Evolutionary conservation across 2,113 vertebrate species (phyloP).

Genomic region (Sylvia atricapilla): DNA sequence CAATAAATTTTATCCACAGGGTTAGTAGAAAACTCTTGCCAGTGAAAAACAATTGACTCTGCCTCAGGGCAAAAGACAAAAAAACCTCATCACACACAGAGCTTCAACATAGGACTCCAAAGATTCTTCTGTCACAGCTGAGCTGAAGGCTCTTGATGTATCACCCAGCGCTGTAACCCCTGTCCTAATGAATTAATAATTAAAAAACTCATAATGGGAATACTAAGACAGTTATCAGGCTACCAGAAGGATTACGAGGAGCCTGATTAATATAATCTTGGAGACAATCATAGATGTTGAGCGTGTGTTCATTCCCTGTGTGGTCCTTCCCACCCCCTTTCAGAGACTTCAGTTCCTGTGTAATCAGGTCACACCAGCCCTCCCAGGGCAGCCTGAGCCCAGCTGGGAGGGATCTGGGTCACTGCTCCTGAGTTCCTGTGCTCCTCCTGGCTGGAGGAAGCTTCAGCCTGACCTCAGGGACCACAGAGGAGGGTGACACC

Average conservation of each 20-base stretch:
- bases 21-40: neutral
- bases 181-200: slow-evolving; percentile 39
- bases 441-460: rapidly evolving
- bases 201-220: slow-evolving; percentile 1
- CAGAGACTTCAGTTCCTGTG: neutral
- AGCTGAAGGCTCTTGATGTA: neutral
- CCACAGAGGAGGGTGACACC: neutral
- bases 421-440: neutral
- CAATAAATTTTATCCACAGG: slow-evolving; percentile 26
- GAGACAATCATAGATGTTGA: neutral
- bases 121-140: neutral
- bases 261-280: neutral
- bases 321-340: neutral
- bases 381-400: neutral
- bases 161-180: neutral
- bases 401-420: neutral
- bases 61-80: neutral
- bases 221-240: neutral
- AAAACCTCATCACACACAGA: neutral
- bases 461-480: neutral
- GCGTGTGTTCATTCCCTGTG: neutral
- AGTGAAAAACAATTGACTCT: slow-evolving; percentile 20
- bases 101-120: neutral
- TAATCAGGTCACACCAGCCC: neutral
- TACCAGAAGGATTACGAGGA: neutral